These are phyloP conservation scores for Scaptomyza pallida DNA, from an alignment of 1,140 invertebrate species.

Conservation along the genomic window DNA sequence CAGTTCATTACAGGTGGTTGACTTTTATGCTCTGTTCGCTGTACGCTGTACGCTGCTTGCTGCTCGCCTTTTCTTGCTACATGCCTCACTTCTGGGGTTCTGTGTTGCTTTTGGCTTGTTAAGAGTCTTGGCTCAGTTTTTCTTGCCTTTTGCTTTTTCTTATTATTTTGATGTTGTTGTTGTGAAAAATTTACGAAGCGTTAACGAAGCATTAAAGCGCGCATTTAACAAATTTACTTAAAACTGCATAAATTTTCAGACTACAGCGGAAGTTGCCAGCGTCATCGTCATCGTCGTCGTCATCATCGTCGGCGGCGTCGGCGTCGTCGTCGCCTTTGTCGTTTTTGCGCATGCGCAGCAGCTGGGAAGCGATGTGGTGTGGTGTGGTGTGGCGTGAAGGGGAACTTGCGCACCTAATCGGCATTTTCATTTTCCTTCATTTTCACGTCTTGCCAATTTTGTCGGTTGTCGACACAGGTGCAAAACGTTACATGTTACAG, in stretches of 20 bases:
- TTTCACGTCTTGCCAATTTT: constrained; percentile 55
- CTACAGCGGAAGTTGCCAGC: constrained; percentile 57
- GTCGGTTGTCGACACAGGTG: constrained; percentile 16
- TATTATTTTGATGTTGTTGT: constrained; percentile 49
- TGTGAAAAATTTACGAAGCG: constrained; percentile 83
- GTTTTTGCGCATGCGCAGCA: constrained; percentile 28
- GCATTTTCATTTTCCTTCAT: constrained; percentile 67
- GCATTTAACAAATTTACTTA: constrained; percentile 84
- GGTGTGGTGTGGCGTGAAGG: constrained; percentile 32
- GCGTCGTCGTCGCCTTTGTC: background rate
- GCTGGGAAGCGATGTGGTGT: constrained; percentile 17
- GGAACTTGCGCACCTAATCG: constrained; percentile 17
- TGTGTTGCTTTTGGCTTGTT: constrained; percentile 32
- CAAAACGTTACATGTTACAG: constrained; percentile 5
- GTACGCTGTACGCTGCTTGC: constrained; percentile 4
- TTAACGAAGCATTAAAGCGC: constrained; percentile 84
- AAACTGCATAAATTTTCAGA: constrained; percentile 81
- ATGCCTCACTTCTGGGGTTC: constrained; percentile 30
- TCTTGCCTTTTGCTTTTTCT: constrained; percentile 45
- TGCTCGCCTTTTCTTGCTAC: background rate
- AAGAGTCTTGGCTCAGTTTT: constrained; percentile 49
- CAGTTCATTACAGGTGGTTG: constrained; percentile 84
- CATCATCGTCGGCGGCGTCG: background rate
- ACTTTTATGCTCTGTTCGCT: constrained; percentile 60
- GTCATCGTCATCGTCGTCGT: constrained; percentile 25